Percentiles rank a stretch among this genome's conserved stretches.
phyloP scores from a whole-genome alignment of 1,140 invertebrate species.

The Trichonephila clavipes region DNA sequence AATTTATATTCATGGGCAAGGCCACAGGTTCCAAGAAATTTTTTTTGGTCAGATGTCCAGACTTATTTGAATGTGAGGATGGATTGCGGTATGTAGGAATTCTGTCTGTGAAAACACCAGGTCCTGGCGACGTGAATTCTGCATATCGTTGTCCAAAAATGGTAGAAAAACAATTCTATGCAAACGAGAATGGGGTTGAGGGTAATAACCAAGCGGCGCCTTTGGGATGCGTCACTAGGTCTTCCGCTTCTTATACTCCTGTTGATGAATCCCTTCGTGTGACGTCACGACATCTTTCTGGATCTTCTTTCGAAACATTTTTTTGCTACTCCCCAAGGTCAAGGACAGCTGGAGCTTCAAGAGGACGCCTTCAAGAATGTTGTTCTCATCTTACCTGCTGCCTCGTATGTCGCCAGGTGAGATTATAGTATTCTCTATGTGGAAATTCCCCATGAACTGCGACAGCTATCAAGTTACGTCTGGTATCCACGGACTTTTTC shows the following conservation, averaged over 20 bases:
- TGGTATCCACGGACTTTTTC: constrained; percentile 10
- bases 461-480: constrained; percentile 37
- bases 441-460: constrained; percentile 39
- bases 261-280: constrained; percentile 13
- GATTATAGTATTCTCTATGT: constrained; percentile 18
- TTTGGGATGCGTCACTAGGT: not conserved
- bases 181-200: not conserved
- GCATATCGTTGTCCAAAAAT: constrained; percentile 29
- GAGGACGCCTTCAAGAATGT: constrained; percentile 36
- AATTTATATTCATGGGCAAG: not conserved
- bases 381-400: not conserved
- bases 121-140: constrained; percentile 29
- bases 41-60: not conserved
- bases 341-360: constrained; percentile 19
- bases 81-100: constrained; percentile 42
- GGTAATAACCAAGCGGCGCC: constrained; percentile 64
- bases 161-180: constrained; percentile 31
- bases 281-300: constrained; percentile 47
- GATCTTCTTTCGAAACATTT: constrained; percentile 41
- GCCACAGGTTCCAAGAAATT: not conserved
- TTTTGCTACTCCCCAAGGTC: constrained; percentile 38
- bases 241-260: constrained; percentile 56
- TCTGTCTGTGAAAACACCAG: constrained; percentile 32
- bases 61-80: not conserved
- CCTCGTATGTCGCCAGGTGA: constrained; percentile 45